Evolutionary conservation across 1,140 invertebrate species (phyloP), one percentile per base, ranked within the genome.

Genomic region (Caenorhabditis remanei): DNA sequence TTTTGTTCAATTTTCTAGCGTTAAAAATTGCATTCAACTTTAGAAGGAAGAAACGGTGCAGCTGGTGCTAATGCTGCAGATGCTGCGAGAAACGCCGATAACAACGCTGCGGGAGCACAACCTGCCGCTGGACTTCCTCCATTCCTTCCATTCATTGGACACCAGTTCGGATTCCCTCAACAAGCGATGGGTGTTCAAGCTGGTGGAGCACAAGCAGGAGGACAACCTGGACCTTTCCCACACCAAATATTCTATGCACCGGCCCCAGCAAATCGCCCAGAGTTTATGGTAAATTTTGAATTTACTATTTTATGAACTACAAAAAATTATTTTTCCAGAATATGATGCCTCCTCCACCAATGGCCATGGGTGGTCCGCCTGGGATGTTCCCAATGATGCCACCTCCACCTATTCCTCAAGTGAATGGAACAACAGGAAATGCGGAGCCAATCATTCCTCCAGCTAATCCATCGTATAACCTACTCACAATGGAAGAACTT

Each of bases 121-220:
- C 56, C 50, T 55, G 58, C 82, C 41, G 56, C 63, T n/a, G 43
- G 55, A 43, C 6, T 63, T 56, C 83, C 83, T 41, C 85, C 85
- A 19, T 90, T 88, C 48, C 50, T 88, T 24, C 88, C 88, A 6
- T 75, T 88, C 48, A 55, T 89, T 24, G 89, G 85, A 13, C 89
- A 89, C 53, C 87, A 88, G 24, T 89, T 89, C 63, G 89, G 75
- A 21, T 88, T 88, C 63, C 82, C 88, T 13, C 71, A 79, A 79
- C 65, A 75, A 41, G n/a, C 46, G 48, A 40, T n/a, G 46, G 48
- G 40, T 14, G 43, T 19, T 2, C 82, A 55, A 19, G 43, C 9
- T 24, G 82, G 2, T 24, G 75, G 46, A 16, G 75, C 83, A 46
- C 83, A 58, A 48, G 83, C 83, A 32, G 83, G 83, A 9, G 83